These are phyloP conservation scores for Myotis planiceps DNA, from an alignment of 2,797 vertebrate species.

Conservation along the genomic window DNA sequence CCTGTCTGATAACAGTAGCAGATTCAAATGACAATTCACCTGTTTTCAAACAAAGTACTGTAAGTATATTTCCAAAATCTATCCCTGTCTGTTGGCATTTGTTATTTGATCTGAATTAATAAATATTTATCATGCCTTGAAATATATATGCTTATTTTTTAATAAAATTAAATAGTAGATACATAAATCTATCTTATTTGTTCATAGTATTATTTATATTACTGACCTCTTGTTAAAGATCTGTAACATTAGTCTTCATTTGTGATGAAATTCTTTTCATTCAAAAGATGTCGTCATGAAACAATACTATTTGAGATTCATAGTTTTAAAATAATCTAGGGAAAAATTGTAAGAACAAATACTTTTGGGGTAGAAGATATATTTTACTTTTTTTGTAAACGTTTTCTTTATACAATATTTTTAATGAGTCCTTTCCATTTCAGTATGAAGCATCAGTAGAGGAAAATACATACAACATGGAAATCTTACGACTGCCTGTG, in stretches of 20 bases:
- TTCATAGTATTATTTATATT: background rate
- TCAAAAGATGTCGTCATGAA: slow-evolving; percentile 27
- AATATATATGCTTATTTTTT: background rate
- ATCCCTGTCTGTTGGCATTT: background rate
- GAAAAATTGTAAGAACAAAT: background rate
- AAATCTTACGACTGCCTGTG: slow-evolving; percentile 90
- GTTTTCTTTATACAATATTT: background rate
- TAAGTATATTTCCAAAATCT: slow-evolving; percentile 85
- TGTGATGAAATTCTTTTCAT: background rate
- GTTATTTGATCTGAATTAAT: slow-evolving; percentile 19
- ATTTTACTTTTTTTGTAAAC: slow-evolving; percentile 26
- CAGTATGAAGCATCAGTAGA: slow-evolving; percentile 87
- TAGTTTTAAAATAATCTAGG: background rate
- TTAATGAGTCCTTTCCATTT: slow-evolving; percentile 45
- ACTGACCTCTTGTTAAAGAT: background rate
- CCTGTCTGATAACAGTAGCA: slow-evolving; percentile 85
- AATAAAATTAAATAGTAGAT: background rate
- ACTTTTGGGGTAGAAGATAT: background rate
- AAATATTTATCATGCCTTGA: background rate
- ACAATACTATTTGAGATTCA: background rate
- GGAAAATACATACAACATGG: slow-evolving; percentile 88
- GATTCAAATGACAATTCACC: slow-evolving; percentile 94
- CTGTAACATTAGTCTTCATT: background rate
- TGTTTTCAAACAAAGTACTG: slow-evolving; percentile 84
- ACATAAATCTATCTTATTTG: background rate